Conservation (phyloP, 2,888 invertebrate species). For the Sinodicranocentrus sp. region DNA sequence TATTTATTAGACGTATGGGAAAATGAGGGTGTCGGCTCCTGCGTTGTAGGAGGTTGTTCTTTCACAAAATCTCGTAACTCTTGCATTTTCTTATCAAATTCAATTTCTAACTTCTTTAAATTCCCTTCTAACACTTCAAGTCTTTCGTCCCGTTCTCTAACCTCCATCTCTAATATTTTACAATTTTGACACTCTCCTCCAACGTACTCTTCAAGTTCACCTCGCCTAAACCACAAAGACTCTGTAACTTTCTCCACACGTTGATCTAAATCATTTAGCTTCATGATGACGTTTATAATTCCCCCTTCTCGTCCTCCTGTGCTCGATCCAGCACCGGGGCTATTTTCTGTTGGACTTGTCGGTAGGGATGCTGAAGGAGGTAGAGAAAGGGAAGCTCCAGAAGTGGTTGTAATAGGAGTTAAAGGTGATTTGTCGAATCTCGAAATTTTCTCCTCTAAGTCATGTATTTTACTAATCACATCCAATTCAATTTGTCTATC, state of each 20-base stretch:
- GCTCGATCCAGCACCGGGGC: conserved; percentile 45
- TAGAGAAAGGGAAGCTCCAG: conserved; percentile 58
- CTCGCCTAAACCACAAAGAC: conserved; percentile 71
- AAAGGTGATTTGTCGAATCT: conserved; percentile 67
- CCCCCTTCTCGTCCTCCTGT: conserved; percentile 58
- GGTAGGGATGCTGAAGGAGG: conserved; percentile 63
- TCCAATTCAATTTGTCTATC: conserved; percentile 76
- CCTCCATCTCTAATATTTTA: conserved; percentile 83
- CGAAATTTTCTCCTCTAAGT: conserved; percentile 74
- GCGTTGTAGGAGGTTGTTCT: conserved; percentile 61
- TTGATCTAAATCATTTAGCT: conserved; percentile 73
- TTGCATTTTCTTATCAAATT: conserved; percentile 75
- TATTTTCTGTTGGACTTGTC: conserved; percentile 53
- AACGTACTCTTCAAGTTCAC: conserved; percentile 68
- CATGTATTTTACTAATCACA: conserved; percentile 74
- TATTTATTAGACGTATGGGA: conserved; percentile 80
- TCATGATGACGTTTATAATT: conserved; percentile 74
- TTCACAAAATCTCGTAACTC: conserved; percentile 74
- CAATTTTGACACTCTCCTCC: conserved; percentile 80
- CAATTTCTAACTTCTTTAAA: conserved; percentile 79
- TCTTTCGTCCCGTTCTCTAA: conserved; percentile 87
- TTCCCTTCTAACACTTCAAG: conserved; percentile 89
- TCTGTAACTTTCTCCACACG: conserved; percentile 72
- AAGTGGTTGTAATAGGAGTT: conserved; percentile 65
- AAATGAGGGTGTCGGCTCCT: conserved; percentile 66